Percentiles rank a stretch among this genome's conserved stretches.
Evolutionary conservation across 1,140 invertebrate species (phyloP).

Genomic region (Penaeus indicus): DNA sequence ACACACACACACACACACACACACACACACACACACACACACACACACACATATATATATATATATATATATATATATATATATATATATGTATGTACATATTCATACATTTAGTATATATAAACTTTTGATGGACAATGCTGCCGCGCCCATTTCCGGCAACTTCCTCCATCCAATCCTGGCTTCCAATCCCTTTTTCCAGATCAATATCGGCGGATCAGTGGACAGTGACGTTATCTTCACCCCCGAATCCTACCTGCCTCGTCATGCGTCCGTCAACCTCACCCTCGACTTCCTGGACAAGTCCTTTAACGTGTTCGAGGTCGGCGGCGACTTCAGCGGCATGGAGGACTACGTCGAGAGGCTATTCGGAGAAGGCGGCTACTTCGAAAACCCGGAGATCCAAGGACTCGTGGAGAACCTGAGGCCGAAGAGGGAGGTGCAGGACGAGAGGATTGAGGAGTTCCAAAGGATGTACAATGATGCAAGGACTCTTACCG

Average conservation of each 20-base stretch:
- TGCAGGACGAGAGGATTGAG: conserved; percentile 52
- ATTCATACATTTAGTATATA: too few relatives aligned
- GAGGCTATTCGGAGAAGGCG: conserved; percentile 44
- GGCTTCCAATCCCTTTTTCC: neutral
- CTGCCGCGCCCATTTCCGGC: too few relatives aligned
- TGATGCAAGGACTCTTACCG: neutral
- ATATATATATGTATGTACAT: too few relatives aligned
- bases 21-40: too few relatives aligned
- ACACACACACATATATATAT: too few relatives aligned
- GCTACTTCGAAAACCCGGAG: conserved; percentile 42
- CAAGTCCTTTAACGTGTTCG: conserved; percentile 43
- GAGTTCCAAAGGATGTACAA: conserved; percentile 52
- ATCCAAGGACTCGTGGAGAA: conserved; percentile 32
- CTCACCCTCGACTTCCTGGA: conserved; percentile 40
- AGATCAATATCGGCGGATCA: conserved; percentile 36
- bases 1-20: too few relatives aligned
- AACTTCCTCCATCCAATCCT: too few relatives aligned
- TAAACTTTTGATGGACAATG: too few relatives aligned
- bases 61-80: too few relatives aligned
- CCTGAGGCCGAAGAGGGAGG: conserved; percentile 32
- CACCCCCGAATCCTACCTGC: conserved; percentile 43
- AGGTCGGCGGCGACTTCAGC: conserved; percentile 52
- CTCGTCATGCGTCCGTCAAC: conserved; percentile 37
- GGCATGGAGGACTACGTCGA: conserved; percentile 43
- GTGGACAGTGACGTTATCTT: conserved; percentile 44